Evolutionary conservation across 2,113 vertebrate species (phyloP), one percentile per base, ranked within the genome.

Genomic region (Tonatia bakeri): DNA sequence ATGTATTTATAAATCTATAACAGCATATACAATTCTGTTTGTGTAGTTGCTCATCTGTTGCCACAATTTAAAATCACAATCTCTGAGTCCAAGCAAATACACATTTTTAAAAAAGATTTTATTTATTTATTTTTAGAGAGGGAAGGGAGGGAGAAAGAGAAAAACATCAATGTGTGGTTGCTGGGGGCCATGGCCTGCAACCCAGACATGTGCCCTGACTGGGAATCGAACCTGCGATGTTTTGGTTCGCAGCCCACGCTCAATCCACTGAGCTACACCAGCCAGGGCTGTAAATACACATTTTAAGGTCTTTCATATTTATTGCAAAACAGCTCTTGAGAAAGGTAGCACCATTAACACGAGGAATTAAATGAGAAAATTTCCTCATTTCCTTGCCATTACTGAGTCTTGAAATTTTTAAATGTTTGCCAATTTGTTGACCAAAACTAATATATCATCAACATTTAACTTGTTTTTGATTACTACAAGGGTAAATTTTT

Each of bases 401-500:
- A 40, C 6, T 45, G 26, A 11, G 24, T 26, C 61, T 61, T 95
- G 19, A 3, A 75, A 31, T 70, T 91, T 95, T 75, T 33, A 43
- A 84, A 52, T 79, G 79, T 93, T 90, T 94, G 20, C 59, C 31
- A 85, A 22, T 83, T 77, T 91, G 7, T 75, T 75, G 36, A 19
- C 47, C 38, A 56, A 94, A 94, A 92, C 26, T 72, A 92, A 59
- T 8, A 47, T 14, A 40, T 54, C 22, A 81, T 76, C 11, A 87
- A 61, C 36, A 96, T 84, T 83, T 87, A 89, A 90, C n/a, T 91
- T 91, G 33, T 13, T 76, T 84, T 81, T 87, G 22, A 89, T 70
- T 94, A 36, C 36, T 59, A 59, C 17, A 87, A 50, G 7, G 45
- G 19, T 69, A 69, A 22, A 56, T 75, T 40, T 88, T 85, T 87